Base-by-base conservation (phyloP, 2,113 vertebrate species). In the Gopherus flavomarginatus region DNA sequence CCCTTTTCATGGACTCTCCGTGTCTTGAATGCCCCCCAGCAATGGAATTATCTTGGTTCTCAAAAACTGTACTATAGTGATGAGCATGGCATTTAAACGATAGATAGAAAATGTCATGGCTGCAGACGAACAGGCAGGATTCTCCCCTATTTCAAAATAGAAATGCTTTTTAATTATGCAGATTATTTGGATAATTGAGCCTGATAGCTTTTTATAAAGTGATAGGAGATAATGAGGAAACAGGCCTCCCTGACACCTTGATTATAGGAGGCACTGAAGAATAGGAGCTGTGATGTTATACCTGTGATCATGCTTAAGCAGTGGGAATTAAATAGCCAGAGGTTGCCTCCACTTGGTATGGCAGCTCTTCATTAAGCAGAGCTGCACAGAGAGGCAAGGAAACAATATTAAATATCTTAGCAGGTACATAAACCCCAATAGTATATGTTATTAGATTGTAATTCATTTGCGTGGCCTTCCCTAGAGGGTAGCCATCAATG, bases 161-260 rank as follows among this genome's bases (percentile, higher is more conserved):
- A 31, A 31, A 35, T 47, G 38, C 38, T 0, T 11, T 69, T 27
- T 82, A 47, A 47, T 77, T 89, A 10, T 26, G 13, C 4, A 72
- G 1, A 82, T 2, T 90, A n/a, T 87, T 26, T 49, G 14, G 11
- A 7, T 56, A 7, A 65, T 1, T 3, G 17, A 86, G 42, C 53
- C 5, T 0, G 0, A 0, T 81, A 21, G 87, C 26, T 86, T 75
- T 72, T n/a, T 38, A 2, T 56, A 44, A 90, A 88, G n/a, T 2
- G 0, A 11, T 78, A 56, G 79, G 69, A 44, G 12, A 42, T 90
- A 0, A 0, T 53, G 26, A 82, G 31, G 65, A 87, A 85, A 44
- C 9, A 1, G 3, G 81, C 22, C n/a, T n/a, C 3, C 16, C 10
- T 31, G 5, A 38, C 57, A 44, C 54, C 35, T 21, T 11, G 2